These are phyloP conservation scores for Ammospiza nelsoni DNA, from an alignment of 2,113 vertebrate species.

Conservation along the genomic window DNA sequence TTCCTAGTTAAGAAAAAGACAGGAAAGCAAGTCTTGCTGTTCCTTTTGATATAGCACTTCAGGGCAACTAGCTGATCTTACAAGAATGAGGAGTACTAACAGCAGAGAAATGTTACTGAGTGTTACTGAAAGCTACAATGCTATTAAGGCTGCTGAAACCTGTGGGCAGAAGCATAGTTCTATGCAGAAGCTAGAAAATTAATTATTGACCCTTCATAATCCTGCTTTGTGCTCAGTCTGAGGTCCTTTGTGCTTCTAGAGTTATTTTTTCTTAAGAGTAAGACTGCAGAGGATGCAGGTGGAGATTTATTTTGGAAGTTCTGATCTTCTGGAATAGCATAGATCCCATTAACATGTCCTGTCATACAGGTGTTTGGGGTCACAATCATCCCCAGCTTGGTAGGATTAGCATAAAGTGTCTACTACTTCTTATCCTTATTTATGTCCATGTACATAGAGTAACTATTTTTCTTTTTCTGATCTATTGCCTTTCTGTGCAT, in stretches of 20 bases:
- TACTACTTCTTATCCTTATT: not conserved
- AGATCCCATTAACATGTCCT: not conserved
- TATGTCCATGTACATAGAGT: not conserved
- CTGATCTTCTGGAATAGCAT: not conserved
- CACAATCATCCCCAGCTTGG: not conserved
- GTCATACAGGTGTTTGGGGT: not conserved
- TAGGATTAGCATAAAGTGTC: not conserved
- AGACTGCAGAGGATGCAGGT: not conserved
- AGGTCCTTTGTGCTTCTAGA: not conserved
- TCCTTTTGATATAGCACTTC: not conserved
- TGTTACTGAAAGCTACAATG: not conserved
- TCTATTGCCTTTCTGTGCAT: not conserved
- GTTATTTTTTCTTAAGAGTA: not conserved
- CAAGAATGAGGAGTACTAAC: not conserved
- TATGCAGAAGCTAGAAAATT: not conserved
- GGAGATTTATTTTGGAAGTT: not conserved
- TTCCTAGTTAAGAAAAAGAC: not conserved
- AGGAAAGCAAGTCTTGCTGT: not conserved
- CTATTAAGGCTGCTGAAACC: not conserved
- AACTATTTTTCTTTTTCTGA: not conserved
- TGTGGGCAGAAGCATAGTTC: not conserved
- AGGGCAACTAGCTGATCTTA: not conserved
- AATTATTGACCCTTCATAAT: not conserved
- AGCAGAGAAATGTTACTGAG: not conserved
- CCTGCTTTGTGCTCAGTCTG: not conserved